Base-by-base conservation (phyloP, 2,113 vertebrate genomes). In the Beaufortia kweichowensis region DNA sequence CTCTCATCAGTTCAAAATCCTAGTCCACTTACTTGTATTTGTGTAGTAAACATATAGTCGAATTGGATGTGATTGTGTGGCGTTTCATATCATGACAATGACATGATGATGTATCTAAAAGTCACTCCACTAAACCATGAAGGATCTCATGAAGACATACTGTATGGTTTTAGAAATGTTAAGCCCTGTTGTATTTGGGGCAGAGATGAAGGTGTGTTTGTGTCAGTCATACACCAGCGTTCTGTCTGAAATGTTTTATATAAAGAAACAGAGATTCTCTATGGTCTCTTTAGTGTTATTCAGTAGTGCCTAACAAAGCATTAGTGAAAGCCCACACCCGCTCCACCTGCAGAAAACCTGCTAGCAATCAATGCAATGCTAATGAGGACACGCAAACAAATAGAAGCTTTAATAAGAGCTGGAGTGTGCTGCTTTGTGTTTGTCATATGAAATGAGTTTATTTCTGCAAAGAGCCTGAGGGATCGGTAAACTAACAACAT, bases 241-340 rank as follows among this genome's bases (percentile, higher is more conserved):
- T 76, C 73, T 11, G 41, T 73, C 50, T 14, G 61, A 28, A 82
- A 78, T 68, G 81, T 57, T 73, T 80, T 83, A 83, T 74, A 60
- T 83, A 83, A 79, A 83, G 62, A 56, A 35, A 80, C 79, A 83
- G 74, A 80, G 78, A 74, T 68, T 69, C 78, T 83, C 70, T 31
- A 29, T 65, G 67, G 41, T 56, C 73, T 76, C 77, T 73, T 79
- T 68, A 72, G 29, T 41, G 33, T 26, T 29, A 60, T 74, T 65
- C 67, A 62, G 77, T 79, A 78, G 71, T 76, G 66, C 60, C 76
- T 61, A 53, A 73, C 29, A 41, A 55, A 60, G 66, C 26, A 46
- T 77, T 53, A 67, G 57, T 77, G 68, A 83, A 77, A 64, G 56
- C 78, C 64, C 73, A 55, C 67, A 43, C 63, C n/a, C 72, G 28